Percentiles rank a stretch among this genome's conserved stretches.
Conservation (phyloP, 1,140 invertebrate genomes). For the Drosophila arizonae region DNA sequence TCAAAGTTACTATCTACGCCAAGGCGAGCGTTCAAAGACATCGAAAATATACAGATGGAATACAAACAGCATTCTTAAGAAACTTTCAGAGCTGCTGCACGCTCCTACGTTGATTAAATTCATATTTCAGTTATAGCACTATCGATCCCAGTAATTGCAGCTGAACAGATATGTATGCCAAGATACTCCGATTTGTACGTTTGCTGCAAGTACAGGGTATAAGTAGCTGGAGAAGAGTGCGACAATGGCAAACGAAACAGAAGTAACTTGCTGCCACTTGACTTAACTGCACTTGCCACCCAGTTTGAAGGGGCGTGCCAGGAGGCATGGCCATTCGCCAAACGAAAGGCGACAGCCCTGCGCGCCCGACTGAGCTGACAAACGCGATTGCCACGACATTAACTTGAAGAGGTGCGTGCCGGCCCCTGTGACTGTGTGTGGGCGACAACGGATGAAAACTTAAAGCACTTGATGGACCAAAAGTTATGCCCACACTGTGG, state of each 20-base stretch:
- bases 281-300: constrained; percentile 64
- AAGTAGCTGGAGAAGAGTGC: constrained; percentile 1
- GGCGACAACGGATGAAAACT: constrained; percentile 12
- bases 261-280: constrained; percentile 71
- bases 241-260: constrained; percentile 49
- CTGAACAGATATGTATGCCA: no score
- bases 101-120: no score
- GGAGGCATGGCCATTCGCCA: constrained; percentile 20
- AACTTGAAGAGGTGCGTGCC: constrained; percentile 27
- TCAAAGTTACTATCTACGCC: background rate
- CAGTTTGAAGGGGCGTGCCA: constrained; percentile 1
- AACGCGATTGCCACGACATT: constrained; percentile 56
- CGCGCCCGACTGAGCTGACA: constrained; percentile 3
- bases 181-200: background rate
- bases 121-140: no score
- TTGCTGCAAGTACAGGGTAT: background rate
- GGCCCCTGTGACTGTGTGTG: background rate
- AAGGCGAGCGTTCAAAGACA: background rate
- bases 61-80: no score
- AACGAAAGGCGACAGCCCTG: constrained; percentile 52
- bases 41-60: background rate
- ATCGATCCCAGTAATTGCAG: no score
- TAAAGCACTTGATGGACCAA: constrained; percentile 15
- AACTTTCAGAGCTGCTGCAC: no score
- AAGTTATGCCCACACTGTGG: constrained; percentile 6